Evolutionary conservation across 1,140 invertebrate genomes (phyloP).

Genomic region (Drosophila sucinea): DNA sequence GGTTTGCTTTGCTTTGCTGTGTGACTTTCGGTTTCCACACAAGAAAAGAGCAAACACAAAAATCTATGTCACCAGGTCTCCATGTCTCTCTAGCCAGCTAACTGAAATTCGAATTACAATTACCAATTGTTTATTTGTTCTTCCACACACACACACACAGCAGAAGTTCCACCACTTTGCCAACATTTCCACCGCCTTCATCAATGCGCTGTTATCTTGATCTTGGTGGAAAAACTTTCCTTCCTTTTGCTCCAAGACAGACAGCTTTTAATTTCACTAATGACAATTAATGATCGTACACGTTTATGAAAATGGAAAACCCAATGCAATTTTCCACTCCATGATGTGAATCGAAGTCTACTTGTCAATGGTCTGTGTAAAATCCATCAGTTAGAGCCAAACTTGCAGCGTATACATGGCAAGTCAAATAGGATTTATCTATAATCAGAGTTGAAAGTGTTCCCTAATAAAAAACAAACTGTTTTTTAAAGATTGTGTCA

Average conservation of each 20-base stretch:
- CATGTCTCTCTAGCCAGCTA: conserved; percentile 25
- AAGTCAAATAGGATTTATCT: too few species aligned
- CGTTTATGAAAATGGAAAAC: conserved; percentile 61
- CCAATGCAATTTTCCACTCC: conserved; percentile 26
- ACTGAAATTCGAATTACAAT: conserved; percentile 62
- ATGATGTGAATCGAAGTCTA: conserved; percentile 3
- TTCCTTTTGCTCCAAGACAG: conserved; percentile 37
- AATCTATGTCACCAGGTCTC: conserved; percentile 68
- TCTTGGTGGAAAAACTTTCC: conserved; percentile 59
- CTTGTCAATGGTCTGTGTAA: conserved; percentile 9
- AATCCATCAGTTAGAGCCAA: conserved; percentile 5
- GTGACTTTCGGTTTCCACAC: conserved; percentile 67
- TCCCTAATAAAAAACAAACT: too few species aligned
- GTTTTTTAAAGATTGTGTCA: too few species aligned
- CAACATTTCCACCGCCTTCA: conserved; percentile 47
- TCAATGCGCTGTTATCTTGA: conserved; percentile 72
- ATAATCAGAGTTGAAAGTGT: too few species aligned
- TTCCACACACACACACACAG: conserved; percentile 25
- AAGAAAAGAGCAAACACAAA: conserved; percentile 6
- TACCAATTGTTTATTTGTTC: conserved; percentile 77
- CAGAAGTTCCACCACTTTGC: conserved; percentile 13
- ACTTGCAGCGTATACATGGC: background rate
- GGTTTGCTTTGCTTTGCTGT: conserved; percentile 1
- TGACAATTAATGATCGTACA: conserved; percentile 49
- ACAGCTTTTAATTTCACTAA: conserved; percentile 58